Percentiles rank a stretch among this genome's conserved stretches.
These are phyloP conservation scores for Antheraea pernyi DNA, from an alignment of 1,140 invertebrate genomes.

Conservation along the genomic window DNA sequence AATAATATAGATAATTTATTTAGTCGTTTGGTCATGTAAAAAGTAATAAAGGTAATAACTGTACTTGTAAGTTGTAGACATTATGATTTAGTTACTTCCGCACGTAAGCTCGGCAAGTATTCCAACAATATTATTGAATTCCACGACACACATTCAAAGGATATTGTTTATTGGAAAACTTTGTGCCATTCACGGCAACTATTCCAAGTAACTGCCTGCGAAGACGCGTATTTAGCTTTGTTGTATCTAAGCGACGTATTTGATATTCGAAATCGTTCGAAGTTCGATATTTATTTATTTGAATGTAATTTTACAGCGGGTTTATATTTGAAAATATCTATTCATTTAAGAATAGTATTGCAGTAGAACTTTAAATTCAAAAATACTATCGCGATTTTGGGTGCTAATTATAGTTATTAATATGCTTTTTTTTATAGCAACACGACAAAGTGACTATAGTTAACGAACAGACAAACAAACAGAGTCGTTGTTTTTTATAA, in stretches of 20 bases:
- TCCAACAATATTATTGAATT: constrained; percentile 26
- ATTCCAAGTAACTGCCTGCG: constrained; percentile 12
- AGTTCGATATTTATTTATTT: no score
- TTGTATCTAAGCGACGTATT: neutral
- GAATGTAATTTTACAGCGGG: no score
- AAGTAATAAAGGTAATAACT: neutral
- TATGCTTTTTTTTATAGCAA: no score
- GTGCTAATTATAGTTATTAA: no score
- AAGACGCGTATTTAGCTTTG: neutral
- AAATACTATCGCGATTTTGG: no score
- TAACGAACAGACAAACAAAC: no score
- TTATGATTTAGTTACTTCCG: neutral
- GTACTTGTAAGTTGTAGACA: neutral
- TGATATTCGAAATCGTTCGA: neutral
- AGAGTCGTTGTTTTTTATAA: no score
- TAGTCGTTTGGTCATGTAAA: neutral
- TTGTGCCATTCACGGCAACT: constrained; percentile 11
- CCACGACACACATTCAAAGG: constrained; percentile 21
- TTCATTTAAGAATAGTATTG: no score
- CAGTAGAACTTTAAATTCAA: no score
- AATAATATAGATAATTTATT: neutral
- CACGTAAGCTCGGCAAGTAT: constrained; percentile 13
- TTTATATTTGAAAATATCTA: no score
- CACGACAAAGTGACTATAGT: no score
- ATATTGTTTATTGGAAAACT: constrained; percentile 23